Base-by-base conservation (phyloP, 1,140 invertebrate genomes). In the Sesamia nonagrioides region DNA sequence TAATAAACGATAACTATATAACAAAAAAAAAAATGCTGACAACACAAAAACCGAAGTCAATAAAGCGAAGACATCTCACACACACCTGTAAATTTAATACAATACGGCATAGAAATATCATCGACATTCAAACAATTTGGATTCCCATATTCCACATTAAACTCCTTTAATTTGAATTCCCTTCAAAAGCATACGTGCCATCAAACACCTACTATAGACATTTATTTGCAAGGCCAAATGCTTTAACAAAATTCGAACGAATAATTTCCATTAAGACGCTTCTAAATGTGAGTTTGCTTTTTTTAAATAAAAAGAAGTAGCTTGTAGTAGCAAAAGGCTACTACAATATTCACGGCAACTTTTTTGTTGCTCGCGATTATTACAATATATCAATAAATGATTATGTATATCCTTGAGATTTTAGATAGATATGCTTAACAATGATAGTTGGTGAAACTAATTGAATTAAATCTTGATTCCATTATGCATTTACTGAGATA, bases 121-220 rank as follows among this genome's bases (percentile, higher is more conserved):
- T 68, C 37, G 21, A 33, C 21, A 60, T 3, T 15, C 17, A 27
- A 50, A 58, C 52, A 60, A 45, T 60, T 58, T 35, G 42, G 27
- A 71, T 17, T 21, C 71, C 11, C n/a, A 15, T 60, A 60, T 60
- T 60, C 17, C n/a, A 15, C 40, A 74, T 60, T 60, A 6, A n/a
- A 58, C 40, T 58, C 37, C 54, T 33, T 74, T 60, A 56, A 74
- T 74, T 74, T 74, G 50, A 54, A 71, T 58, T 71, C 48, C 68
- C 52, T 74, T 74, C 37, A 21, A 42, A 45, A 74, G 54, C 40
- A 27, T 60, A 18, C 33, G 37, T 13, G 17, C 18, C 58, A 50
- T 76, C 42, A 37, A 66, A 63, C 17, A 63, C 18, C 45, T 72
- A 50, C 17, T 33, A 72, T 76, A 21, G 58, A 56, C 71, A 63